Evolutionary conservation across 64 coral and sea anemone species (phyloP), one percentile per base, ranked within the genome.

Genomic region (Montipora efflorescens): DNA sequence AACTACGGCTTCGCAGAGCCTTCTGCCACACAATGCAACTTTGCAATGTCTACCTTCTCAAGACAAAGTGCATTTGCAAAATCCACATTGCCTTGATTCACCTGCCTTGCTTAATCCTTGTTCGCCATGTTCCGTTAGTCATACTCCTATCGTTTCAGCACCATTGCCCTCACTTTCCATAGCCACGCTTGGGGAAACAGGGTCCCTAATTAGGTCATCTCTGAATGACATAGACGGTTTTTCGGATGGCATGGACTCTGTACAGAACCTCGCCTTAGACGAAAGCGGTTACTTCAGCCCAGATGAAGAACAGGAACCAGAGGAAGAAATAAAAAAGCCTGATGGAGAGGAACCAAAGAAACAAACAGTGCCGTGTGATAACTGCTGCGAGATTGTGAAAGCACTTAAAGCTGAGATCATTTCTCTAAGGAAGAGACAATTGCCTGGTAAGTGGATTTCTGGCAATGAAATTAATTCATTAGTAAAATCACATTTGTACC

Each of bases 361-460:
- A 57, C 53, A 57, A 74, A 47, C 0, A 21, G 68, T 74, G 15
- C 84, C 84, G 4, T 74, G 84, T 74, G 25, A 16, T 12, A 8
- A 87, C 28, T 87, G 84, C 67, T 47, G 36, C 19, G 64, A 14
- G 66, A 12, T 87, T 14, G 68, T 87, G 4, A 73, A 87, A 8
- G 7, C 47, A 3, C 84, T 88, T 21, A 18, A 76, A 47, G 50
- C 48, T 75, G 84, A 87, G 72, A 74, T 87, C 9, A 45, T 71
- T 51, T 25, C 68, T 8, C 46, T 87, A 20, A 74, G 49, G 68
- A 87, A 71, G 66, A 70, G 84, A 19, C 84, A 87, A 74, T 74
- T 87, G 51, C 84, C 66, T 73, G 7, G 84, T 87, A 87, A 74
- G 84, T 74, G 8, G 71, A 74, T 74, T 74, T 8, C 22, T 19